Conservation (phyloP, 2,888 invertebrate genomes). For the Parnassius orleans region DNA sequence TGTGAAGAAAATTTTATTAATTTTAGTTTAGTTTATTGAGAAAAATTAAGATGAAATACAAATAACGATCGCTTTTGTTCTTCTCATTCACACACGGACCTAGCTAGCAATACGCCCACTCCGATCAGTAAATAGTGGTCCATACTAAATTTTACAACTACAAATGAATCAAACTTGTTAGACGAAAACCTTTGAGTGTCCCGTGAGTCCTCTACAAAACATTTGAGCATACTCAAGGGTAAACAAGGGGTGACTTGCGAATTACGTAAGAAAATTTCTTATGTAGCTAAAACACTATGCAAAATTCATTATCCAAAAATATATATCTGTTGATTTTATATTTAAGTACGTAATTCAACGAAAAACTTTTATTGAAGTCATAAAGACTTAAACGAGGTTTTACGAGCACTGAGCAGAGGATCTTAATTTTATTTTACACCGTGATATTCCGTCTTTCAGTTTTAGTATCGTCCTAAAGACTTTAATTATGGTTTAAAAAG, state of each 20-base stretch:
- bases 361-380: slow-evolving; percentile 6
- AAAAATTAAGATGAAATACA: no score
- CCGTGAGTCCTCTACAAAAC: slow-evolving; percentile 13
- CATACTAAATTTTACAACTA: slow-evolving; percentile 11
- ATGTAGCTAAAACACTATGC: background rate
- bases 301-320: background rate
- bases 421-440: slow-evolving; percentile 15
- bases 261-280: slow-evolving; percentile 25
- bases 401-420: slow-evolving; percentile 8
- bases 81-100: no score
- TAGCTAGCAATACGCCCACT: no score
- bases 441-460: slow-evolving; percentile 1
- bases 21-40: no score
- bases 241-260: slow-evolving; percentile 21
- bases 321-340: no score
- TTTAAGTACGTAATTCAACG: no score
- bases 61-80: no score
- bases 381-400: slow-evolving; percentile 3
- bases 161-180: slow-evolving; percentile 22
- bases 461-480: background rate
- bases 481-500: background rate
- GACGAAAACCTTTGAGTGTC: slow-evolving; percentile 15
- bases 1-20: no score
- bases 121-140: slow-evolving; percentile 4
- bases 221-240: slow-evolving; percentile 20